Evolutionary conservation across 2,113 vertebrate genomes (phyloP).

Genomic region (Anser brachyrhynchus): DNA sequence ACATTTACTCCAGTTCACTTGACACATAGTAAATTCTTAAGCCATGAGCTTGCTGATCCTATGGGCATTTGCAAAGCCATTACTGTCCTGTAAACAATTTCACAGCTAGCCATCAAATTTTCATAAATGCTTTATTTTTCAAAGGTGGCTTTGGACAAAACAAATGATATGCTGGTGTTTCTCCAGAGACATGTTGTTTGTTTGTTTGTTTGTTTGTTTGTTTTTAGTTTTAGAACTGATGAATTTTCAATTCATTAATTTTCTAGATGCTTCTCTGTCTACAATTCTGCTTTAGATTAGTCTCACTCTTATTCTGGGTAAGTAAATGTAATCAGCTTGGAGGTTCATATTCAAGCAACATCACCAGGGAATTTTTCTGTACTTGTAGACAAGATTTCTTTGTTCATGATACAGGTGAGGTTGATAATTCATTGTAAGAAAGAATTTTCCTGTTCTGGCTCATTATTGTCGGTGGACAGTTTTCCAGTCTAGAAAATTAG

Average conservation of each 20-base stretch:
- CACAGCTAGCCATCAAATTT: not conserved
- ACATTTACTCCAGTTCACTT: constrained; percentile 1
- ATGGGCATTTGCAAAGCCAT: not conserved
- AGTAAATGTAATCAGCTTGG: not conserved
- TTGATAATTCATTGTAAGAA: not conserved
- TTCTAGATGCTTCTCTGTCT: not conserved
- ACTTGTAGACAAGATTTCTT: not conserved
- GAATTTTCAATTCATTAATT: not conserved
- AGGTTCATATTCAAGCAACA: not conserved
- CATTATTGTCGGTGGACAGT: fast-evolving
- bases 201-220: too few species aligned
- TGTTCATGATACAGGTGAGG: fast-evolving
- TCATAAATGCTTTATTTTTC: not conserved
- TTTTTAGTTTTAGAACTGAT: not conserved
- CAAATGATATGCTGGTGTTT: not conserved
- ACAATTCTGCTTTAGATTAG: not conserved
- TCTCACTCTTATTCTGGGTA: not conserved
- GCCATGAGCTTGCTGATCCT: not conserved
- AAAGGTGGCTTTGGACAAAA: not conserved
- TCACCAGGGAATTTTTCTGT: not conserved
- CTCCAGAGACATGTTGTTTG: not conserved
- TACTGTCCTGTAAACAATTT: not conserved
- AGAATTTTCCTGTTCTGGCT: not conserved
- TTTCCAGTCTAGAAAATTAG: not conserved
- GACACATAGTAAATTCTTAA: constrained; percentile 8